phyloP scores from a whole-genome alignment of 2,888 invertebrate species.

The Hybos culiciformis region DNA sequence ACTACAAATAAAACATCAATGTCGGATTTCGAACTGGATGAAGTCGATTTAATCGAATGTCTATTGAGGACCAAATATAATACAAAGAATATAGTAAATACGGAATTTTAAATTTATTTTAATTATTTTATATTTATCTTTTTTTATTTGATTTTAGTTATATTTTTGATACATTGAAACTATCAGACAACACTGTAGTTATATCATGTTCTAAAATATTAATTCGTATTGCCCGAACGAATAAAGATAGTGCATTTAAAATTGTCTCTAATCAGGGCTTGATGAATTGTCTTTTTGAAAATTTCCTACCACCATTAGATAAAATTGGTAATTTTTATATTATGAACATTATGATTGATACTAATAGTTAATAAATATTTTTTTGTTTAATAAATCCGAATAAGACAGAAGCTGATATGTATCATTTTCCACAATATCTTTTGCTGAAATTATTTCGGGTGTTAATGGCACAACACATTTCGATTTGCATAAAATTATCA shows the following conservation, averaged over 20 bases:
- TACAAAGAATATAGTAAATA: conserved; percentile 56
- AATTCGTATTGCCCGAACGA: conserved; percentile 64
- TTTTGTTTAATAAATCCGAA: too few relatives aligned
- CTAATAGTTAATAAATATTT: too few relatives aligned
- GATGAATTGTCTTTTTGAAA: conserved; percentile 42
- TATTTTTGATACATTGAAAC: conserved; percentile 52
- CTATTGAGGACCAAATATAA: conserved; percentile 59
- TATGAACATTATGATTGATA: too few relatives aligned
- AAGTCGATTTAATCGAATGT: conserved; percentile 65
- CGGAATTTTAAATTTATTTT: conserved; percentile 2
- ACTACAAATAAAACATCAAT: conserved; percentile 46
- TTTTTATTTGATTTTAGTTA: conserved; percentile 55
- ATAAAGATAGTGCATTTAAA: conserved; percentile 47
- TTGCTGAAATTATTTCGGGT: too few relatives aligned
- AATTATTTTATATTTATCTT: too few relatives aligned
- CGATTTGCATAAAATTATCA: too few relatives aligned
- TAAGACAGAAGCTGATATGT: too few relatives aligned
- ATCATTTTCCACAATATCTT: too few relatives aligned
- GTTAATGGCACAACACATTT: too few relatives aligned
- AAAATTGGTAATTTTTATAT: too few relatives aligned
- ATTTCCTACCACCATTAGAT: conserved; percentile 38
- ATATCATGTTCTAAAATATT: conserved; percentile 65
- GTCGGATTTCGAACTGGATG: conserved; percentile 76
- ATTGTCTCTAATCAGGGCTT: conserved; percentile 51
- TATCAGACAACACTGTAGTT: conserved; percentile 60